A percentile compares a stretch with the other conserved stretches of the same genome.
Evolutionary conservation across 2,888 invertebrate genomes (phyloP).

Genomic region (Choristoneura rosaceana): DNA sequence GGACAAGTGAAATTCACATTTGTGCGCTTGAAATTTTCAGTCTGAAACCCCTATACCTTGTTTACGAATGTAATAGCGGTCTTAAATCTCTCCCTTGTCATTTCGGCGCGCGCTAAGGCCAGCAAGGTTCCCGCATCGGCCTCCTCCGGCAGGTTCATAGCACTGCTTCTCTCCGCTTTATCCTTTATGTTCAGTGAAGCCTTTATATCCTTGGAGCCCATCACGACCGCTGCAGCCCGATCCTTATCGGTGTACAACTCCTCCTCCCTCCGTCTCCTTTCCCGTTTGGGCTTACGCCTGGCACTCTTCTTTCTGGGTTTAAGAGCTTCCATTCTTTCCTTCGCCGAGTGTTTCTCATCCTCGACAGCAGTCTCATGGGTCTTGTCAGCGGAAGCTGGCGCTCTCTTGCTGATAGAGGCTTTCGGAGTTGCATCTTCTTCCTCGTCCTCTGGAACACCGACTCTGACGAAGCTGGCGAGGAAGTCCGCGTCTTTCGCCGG

Average conservation of each 20-base stretch:
- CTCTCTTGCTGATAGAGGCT: slow-evolving; percentile 77
- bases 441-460: slow-evolving; percentile 86
- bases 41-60: slow-evolving; percentile 82
- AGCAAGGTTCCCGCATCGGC: slow-evolving; percentile 91
- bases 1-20: no score
- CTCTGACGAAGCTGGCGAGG: slow-evolving; percentile 91
- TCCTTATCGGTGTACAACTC: slow-evolving; percentile 96
- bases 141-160: slow-evolving; percentile 90
- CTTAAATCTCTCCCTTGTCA: slow-evolving; percentile 89
- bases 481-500: slow-evolving; percentile 90
- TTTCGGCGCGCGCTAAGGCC: slow-evolving; percentile 91
- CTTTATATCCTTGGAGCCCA: slow-evolving; percentile 95
- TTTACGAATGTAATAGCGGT: slow-evolving; percentile 91
- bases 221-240: slow-evolving; percentile 94
- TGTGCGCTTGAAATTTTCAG: no score
- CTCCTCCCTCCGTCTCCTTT: slow-evolving; percentile 82
- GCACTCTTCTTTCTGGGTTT: slow-evolving; percentile 70
- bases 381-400: slow-evolving; percentile 67
- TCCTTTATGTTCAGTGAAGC: slow-evolving; percentile 92
- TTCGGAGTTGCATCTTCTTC: slow-evolving; percentile 76
- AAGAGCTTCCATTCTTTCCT: slow-evolving; percentile 68
- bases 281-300: slow-evolving; percentile 70
- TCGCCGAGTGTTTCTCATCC: slow-evolving; percentile 66
- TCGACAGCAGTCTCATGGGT: slow-evolving; percentile 57
- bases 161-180: slow-evolving; percentile 90